phyloP scores from a whole-genome alignment of 2,797 vertebrate genomes.

The Squalus acanthias region DNA sequence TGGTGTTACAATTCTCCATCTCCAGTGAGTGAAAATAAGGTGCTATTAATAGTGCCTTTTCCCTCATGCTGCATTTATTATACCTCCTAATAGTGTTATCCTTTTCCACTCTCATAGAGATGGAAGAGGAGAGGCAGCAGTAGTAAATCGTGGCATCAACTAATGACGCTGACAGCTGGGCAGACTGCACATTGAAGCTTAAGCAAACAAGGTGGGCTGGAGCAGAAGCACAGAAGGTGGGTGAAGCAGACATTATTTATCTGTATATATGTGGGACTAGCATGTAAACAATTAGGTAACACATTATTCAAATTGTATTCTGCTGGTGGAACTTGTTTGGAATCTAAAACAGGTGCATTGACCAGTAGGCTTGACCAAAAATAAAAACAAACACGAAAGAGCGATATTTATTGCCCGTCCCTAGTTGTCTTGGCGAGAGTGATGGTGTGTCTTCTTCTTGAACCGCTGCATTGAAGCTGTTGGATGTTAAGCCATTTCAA shows the following conservation, averaged over 20 bases:
- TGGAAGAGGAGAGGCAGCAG: not conserved
- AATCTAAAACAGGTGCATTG: not conserved
- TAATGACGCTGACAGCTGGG: not conserved
- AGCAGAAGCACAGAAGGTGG: not conserved
- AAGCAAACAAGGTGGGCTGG: not conserved
- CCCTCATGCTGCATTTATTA: not conserved
- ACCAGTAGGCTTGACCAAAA: not conserved
- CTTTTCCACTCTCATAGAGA: not conserved
- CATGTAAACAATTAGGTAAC: not conserved
- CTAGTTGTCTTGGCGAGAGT: not conserved
- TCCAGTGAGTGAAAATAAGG: not conserved
- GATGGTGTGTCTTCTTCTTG: not conserved
- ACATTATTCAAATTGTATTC: not conserved
- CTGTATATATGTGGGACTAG: not conserved
- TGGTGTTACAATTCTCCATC: not conserved
- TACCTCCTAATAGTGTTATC: not conserved
- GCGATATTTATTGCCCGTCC: not conserved
- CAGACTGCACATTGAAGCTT: not conserved
- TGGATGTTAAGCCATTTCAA: not conserved
- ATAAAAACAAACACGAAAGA: not conserved
- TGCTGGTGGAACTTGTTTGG: not conserved
- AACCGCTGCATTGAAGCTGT: not conserved
- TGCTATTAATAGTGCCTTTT: not conserved
- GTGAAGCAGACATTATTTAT: not conserved
- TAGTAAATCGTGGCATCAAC: not conserved